Evolutionary conservation across 1,140 invertebrate species (phyloP).

Genomic region (Pseudomyrmex dendroicus): DNA sequence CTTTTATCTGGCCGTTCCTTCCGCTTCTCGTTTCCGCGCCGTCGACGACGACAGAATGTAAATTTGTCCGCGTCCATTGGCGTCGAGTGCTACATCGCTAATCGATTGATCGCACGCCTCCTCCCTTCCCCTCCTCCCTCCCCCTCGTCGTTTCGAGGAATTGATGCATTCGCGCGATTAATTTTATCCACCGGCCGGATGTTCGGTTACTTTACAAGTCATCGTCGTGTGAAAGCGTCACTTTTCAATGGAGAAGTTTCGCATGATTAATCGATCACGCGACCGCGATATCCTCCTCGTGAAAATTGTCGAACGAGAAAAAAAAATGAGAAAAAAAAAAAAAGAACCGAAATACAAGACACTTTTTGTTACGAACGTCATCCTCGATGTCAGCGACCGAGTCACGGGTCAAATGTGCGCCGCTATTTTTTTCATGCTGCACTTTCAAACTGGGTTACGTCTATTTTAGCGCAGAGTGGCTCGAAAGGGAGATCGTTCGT

Average conservation of each 20-base stretch:
- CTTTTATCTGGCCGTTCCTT: background rate
- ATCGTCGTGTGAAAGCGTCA: background rate
- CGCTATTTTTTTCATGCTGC: conserved; percentile 13
- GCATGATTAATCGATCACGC: no score
- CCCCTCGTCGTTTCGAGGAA: conserved; percentile 37
- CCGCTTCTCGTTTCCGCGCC: conserved; percentile 25
- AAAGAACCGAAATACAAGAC: background rate
- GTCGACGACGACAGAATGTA: conserved; percentile 52
- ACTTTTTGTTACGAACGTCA: background rate
- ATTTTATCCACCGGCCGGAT: conserved; percentile 26
- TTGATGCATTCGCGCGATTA: conserved; percentile 48
- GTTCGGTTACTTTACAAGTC: conserved; percentile 21
- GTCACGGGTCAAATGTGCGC: background rate
- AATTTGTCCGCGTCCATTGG: conserved; percentile 51
- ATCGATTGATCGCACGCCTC: conserved; percentile 40
- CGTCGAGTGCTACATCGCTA: conserved; percentile 29
- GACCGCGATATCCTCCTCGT: background rate
- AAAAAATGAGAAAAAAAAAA: no score
- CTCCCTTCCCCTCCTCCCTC: background rate
- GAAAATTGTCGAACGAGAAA: background rate
- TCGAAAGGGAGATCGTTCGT: conserved; percentile 60
- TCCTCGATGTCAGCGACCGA: background rate
- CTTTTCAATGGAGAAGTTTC: background rate
- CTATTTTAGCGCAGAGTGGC: conserved; percentile 32
- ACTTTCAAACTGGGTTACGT: conserved; percentile 61